A percentile compares a stretch with the other conserved stretches of the same genome.
These are phyloP conservation scores for Synanthedon vespiformis DNA, from an alignment of 2,888 invertebrate species.

Conservation along the genomic window DNA sequence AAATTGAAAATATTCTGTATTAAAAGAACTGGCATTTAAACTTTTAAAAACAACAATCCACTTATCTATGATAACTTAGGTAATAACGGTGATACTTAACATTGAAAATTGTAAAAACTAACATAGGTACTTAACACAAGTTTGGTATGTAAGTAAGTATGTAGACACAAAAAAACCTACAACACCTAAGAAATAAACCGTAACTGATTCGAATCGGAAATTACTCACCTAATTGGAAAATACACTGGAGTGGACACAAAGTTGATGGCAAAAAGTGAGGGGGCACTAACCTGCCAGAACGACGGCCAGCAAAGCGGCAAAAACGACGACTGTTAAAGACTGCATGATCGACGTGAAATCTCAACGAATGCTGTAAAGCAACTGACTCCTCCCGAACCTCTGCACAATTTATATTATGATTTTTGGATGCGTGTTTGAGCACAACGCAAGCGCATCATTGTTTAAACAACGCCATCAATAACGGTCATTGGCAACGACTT, in stretches of 20 bases:
- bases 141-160: no score
- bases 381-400: conserved; percentile 42
- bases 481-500: conserved; percentile 29
- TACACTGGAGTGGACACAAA: not conserved
- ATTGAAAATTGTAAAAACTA: no score
- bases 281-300: conserved; percentile 66
- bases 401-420: conserved; percentile 34
- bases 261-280: conserved; percentile 37
- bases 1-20: no score
- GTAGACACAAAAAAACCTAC: no score
- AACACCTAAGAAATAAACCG: not conserved
- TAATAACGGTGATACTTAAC: no score
- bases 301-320: conserved; percentile 44
- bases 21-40: no score
- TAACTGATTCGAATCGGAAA: conserved; percentile 23
- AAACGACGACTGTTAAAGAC: conserved; percentile 37
- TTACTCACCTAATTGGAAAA: conserved; percentile 20
- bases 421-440: conserved; percentile 21
- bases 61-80: no score
- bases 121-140: no score
- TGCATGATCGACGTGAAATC: conserved; percentile 44
- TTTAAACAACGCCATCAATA: conserved; percentile 26
- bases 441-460: conserved; percentile 31
- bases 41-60: no score
- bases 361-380: conserved; percentile 29